These are phyloP conservation scores for Morpho achilles DNA, from an alignment of 2,888 invertebrate genomes.

Conservation along the genomic window DNA sequence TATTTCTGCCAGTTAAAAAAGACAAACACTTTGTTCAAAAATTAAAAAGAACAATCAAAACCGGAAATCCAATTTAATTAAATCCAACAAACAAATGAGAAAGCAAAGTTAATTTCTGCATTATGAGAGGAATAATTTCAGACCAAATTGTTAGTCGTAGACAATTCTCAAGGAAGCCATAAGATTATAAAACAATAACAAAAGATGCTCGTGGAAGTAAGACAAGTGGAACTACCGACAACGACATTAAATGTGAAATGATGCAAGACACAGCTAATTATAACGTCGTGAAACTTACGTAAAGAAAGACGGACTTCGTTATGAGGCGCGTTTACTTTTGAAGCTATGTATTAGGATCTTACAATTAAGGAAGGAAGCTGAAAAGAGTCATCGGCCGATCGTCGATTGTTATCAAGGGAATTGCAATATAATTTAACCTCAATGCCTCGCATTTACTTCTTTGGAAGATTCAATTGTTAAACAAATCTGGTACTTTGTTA, in stretches of 20 bases:
- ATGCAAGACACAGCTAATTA: constrained; percentile 11
- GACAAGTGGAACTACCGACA: constrained; percentile 11
- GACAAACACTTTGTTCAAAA: too few relatives aligned
- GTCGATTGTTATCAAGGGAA: constrained; percentile 56
- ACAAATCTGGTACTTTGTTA: neutral
- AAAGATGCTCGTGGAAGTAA: constrained; percentile 18
- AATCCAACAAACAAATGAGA: constrained; percentile 30
- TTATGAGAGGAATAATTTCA: constrained; percentile 24
- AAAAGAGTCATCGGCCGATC: constrained; percentile 59
- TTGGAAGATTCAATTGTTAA: constrained; percentile 22
- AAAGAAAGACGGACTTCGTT: constrained; percentile 1
- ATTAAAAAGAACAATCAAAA: too few relatives aligned
- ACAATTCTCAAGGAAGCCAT: constrained; percentile 51
- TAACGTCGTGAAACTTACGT: constrained; percentile 7
- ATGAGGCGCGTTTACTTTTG: neutral
- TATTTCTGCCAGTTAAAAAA: too few relatives aligned
- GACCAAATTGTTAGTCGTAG: constrained; percentile 12
- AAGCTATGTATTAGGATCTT: neutral
- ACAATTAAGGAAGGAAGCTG: constrained; percentile 42
- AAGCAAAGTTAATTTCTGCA: constrained; percentile 39
- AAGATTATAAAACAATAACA: constrained; percentile 30
- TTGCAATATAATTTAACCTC: constrained; percentile 56
- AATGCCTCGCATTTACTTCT: constrained; percentile 42
- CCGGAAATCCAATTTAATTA: constrained; percentile 2
- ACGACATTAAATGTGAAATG: constrained; percentile 5